Evolutionary conservation across 1,140 invertebrate species (phyloP).

Genomic region (Pachyrhynchus sulphureomaculatus): DNA sequence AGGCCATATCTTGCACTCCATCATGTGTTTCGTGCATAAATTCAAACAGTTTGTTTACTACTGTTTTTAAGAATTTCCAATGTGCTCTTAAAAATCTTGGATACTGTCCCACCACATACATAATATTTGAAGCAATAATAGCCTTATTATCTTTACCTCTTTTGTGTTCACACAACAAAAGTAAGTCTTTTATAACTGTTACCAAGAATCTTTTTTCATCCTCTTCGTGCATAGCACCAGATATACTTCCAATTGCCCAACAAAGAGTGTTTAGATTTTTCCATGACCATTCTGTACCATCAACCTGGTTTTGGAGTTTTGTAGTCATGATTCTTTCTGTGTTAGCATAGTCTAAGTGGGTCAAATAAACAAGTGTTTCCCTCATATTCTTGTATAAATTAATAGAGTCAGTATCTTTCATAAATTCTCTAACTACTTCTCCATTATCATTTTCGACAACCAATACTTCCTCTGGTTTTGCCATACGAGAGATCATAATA

Average conservation of each 20-base stretch:
- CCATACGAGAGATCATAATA: conserved; percentile 99
- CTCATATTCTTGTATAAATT: conserved; percentile 99
- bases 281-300: conserved; percentile 99
- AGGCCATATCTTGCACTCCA: conserved; percentile 99
- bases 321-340: conserved; percentile 99
- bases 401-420: conserved; percentile 99
- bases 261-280: conserved; percentile 99
- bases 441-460: conserved; percentile 99
- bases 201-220: conserved; percentile 99
- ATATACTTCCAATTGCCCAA: conserved; percentile 99
- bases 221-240: conserved; percentile 98
- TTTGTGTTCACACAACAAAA: conserved; percentile 98
- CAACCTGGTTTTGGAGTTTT: conserved; percentile 98
- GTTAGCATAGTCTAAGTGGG: conserved; percentile 96
- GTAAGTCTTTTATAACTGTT: conserved; percentile 97
- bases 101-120: conserved; percentile 99
- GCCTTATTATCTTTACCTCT: conserved; percentile 99
- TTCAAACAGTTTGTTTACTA: conserved; percentile 99
- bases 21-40: conserved; percentile 99
- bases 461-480: conserved; percentile 99
- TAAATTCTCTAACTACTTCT: conserved; percentile 98
- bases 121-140: conserved; percentile 99
- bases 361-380: conserved; percentile 97
- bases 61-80: conserved; percentile 99
- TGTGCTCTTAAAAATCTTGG: conserved; percentile 97